phyloP scores from a whole-genome alignment of 1,140 invertebrate species.

The Saccostrea glomerata region DNA sequence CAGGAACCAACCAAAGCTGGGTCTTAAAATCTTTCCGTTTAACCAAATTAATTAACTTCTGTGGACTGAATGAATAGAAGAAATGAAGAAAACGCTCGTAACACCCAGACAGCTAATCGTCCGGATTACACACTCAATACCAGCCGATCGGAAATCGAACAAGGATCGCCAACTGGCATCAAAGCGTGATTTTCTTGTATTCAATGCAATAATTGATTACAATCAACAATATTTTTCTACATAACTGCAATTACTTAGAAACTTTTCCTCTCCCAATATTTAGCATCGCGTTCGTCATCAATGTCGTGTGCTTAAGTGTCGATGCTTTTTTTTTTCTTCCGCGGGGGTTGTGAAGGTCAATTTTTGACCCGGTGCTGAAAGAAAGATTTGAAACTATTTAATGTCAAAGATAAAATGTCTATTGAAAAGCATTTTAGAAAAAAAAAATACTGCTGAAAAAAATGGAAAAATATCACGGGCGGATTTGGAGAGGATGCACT shows the following conservation, averaged over 20 bases:
- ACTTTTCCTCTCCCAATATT: neutral
- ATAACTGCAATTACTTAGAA: neutral
- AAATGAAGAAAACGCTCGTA: neutral
- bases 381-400: too few relatives aligned
- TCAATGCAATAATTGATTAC: constrained; percentile 8
- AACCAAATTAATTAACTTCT: neutral
- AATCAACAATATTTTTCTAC: neutral
- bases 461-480: too few relatives aligned
- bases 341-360: too few relatives aligned
- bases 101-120: neutral
- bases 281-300: too few relatives aligned
- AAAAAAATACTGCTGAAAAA: too few relatives aligned
- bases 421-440: too few relatives aligned
- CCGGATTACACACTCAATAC: neutral
- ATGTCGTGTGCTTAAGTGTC: too few relatives aligned
- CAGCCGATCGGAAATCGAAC: neutral
- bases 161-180: neutral
- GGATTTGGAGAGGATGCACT: too few relatives aligned
- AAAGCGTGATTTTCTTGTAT: neutral
- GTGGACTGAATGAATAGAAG: neutral
- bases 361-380: too few relatives aligned
- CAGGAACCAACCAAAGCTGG: neutral
- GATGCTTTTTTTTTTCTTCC: too few relatives aligned
- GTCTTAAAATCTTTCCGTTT: neutral
- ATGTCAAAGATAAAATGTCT: too few relatives aligned